Evolutionary conservation across 2,888 invertebrate species (phyloP), one percentile per base, ranked within the genome.

Genomic region (Eulithis testata): DNA sequence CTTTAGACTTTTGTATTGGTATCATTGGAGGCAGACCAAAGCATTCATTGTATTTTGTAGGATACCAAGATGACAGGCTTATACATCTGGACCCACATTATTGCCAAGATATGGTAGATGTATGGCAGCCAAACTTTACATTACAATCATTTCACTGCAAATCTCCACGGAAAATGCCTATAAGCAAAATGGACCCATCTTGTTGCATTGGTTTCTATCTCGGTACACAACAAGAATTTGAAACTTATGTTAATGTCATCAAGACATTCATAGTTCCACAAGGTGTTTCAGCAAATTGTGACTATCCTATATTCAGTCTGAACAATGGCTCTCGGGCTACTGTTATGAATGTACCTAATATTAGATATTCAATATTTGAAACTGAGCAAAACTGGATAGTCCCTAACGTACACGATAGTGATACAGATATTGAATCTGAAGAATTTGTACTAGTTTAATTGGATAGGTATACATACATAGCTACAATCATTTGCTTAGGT

Each of bases 41-140:
- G 82, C 98, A 98, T 94, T 98, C 98, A 12, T 91, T 98, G 44
- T 99, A 98, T 88, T 98, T 99, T 91, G 95, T 98, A 70, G 99
- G 98, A 55, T 98, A 96, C 86, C 98, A 98, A 94, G 98, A 97
- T 84, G 97, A 98, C 83, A 96, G 97, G 87, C 90, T 98, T 66
- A 97, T 99, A 77, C 97, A 98, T 82, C 91, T 99, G 75, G 99
- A 99, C 90, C 99, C 99, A 14, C 99, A 99, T 88, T 97, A 97
- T 79, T 98, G 98, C 81, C 98, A 98, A 88, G 97, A 98, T 87
- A 96, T 96, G 90, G 96, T 98, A 43, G 97, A 98, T 89, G 96
- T 97, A 0, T 95, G 95, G 93, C 95, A 96, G 78, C 94, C 95
- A 60, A 95, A 96, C 81, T 98, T 98, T 85, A 94, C 96, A 21